Conservation (phyloP, 2,797 vertebrate species). For the Melanotaenia parkinsoni region DNA sequence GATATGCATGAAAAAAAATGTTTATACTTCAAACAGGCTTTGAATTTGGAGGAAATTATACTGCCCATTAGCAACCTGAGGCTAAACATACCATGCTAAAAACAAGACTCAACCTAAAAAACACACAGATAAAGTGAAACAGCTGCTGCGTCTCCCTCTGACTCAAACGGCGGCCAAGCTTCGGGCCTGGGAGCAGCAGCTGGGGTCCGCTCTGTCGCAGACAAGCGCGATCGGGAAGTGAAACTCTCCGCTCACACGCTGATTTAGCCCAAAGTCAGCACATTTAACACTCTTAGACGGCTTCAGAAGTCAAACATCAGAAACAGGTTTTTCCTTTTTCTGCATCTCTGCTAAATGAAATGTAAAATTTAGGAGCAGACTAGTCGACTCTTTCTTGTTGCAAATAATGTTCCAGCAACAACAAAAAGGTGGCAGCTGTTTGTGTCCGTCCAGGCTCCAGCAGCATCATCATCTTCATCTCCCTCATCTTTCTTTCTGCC, state of each 20-base stretch:
- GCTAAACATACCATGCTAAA: neutral
- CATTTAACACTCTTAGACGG: neutral
- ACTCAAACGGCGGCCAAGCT: neutral
- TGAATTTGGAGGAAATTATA: neutral
- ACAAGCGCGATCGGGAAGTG: neutral
- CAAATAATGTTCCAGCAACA: neutral
- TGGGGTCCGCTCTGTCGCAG: neutral
- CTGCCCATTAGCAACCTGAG: neutral
- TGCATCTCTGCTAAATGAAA: slow-evolving; percentile 1
- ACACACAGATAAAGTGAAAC: neutral
- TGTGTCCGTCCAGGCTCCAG: slow-evolving; percentile 30
- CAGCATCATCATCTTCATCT: slow-evolving; percentile 9
- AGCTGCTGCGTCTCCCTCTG: slow-evolving; percentile 2
- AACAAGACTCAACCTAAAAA: neutral
- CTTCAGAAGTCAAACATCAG: neutral
- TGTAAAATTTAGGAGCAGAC: no score
- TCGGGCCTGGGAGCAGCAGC: slow-evolving; percentile 17
- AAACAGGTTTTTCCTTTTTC: neutral
- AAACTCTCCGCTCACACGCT: neutral
- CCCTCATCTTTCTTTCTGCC: neutral
- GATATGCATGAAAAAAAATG: neutral
- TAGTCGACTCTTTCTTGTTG: no score
- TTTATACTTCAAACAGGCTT: neutral
- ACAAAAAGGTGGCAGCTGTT: slow-evolving; percentile 36
- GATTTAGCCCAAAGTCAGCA: neutral